Percentiles rank a stretch among this genome's conserved stretches.
Evolutionary conservation across 2,888 invertebrate species (phyloP).

Genomic region (Rhodophaea formosa): DNA sequence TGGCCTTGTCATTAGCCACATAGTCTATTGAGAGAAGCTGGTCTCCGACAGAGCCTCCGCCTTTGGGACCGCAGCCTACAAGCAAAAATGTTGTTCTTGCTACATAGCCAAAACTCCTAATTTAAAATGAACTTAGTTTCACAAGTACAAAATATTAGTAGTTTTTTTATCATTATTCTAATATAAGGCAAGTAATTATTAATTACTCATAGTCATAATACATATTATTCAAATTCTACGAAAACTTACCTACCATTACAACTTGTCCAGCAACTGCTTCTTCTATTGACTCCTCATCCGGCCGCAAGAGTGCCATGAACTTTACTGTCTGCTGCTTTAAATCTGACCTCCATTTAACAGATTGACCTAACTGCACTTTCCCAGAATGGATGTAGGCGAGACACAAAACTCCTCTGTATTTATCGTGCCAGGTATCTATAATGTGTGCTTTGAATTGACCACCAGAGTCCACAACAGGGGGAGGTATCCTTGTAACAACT

Average conservation of each 20-base stretch:
- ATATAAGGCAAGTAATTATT: too few species aligned
- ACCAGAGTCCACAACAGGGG: constrained; percentile 82
- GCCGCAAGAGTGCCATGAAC: constrained; percentile 89
- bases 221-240: background rate
- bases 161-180: too few species aligned
- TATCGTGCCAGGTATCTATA: constrained; percentile 97
- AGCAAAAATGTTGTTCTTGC: constrained; percentile 2
- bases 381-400: constrained; percentile 91
- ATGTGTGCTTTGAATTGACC: constrained; percentile 89
- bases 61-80: constrained; percentile 70
- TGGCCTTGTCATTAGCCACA: constrained; percentile 37
- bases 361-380: constrained; percentile 85
- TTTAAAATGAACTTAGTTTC: too few species aligned
- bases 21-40: constrained; percentile 58
- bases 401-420: constrained; percentile 90
- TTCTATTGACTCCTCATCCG: constrained; percentile 84
- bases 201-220: too few species aligned
- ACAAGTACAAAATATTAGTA: too few species aligned
- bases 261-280: constrained; percentile 94
- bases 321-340: constrained; percentile 89
- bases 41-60: constrained; percentile 72
- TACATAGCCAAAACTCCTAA: too few species aligned
- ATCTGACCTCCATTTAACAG: constrained; percentile 86
- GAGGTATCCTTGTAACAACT: constrained; percentile 89
- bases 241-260: constrained; percentile 86